phyloP scores from a whole-genome alignment of 2,113 vertebrate genomes.

The Alligator mississippiensis region DNA sequence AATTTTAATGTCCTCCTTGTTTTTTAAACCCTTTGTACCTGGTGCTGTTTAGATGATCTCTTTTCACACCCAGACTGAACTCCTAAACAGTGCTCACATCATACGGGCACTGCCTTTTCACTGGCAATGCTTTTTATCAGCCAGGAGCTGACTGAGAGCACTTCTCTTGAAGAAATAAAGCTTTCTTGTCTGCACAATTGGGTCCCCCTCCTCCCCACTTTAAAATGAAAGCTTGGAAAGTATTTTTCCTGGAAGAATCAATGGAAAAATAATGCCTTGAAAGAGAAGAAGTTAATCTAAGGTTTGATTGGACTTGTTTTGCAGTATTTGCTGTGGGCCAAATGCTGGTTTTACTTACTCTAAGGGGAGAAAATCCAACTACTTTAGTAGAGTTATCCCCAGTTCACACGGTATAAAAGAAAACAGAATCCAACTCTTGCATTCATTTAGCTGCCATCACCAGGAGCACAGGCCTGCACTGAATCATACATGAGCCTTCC shows the following conservation, averaged over 20 bases:
- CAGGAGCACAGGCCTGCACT: not conserved
- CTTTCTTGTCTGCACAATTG: not conserved
- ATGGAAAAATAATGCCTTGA: not conserved
- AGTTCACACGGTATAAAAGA: not conserved
- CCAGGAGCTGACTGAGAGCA: not conserved
- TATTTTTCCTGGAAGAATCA: conserved; percentile 26
- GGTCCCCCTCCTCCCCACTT: not conserved
- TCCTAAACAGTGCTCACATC: too few relatives aligned
- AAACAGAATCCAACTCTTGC: not conserved
- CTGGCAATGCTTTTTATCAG: accelerated
- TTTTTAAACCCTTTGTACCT: too few relatives aligned
- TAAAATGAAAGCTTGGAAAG: not conserved
- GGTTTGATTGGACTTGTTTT: not conserved
- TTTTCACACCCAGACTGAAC: not conserved
- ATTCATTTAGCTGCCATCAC: not conserved
- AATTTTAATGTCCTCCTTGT: too few relatives aligned
- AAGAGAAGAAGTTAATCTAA: not conserved
- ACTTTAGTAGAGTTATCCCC: not conserved
- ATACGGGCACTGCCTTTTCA: not conserved
- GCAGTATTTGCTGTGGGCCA: not conserved
- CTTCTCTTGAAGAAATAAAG: not conserved
- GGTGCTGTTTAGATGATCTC: not conserved
- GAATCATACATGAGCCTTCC: not conserved
- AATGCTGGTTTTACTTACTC: not conserved
- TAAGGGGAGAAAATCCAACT: not conserved